Conservation (phyloP, 2,797 vertebrate genomes). For the Myoxocephalus aenaeus region DNA sequence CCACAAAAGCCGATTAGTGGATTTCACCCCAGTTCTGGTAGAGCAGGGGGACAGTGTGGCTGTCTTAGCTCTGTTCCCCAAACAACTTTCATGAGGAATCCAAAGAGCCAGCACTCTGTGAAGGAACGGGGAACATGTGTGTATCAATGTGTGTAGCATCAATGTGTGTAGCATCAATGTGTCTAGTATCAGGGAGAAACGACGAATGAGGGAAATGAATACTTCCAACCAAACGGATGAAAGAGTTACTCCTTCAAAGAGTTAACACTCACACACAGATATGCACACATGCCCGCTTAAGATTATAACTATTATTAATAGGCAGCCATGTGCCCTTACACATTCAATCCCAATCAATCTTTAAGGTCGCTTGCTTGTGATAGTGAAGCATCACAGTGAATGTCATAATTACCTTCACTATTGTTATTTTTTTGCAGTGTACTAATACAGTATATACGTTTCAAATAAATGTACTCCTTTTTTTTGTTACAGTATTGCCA, state of each 20-base stretch:
- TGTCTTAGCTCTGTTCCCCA: slow-evolving; percentile 72
- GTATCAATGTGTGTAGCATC: slow-evolving; percentile 43
- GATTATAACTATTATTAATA: neutral
- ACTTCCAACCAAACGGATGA: slow-evolving; percentile 44
- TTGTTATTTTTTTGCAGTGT: neutral
- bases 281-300: neutral
- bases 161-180: slow-evolving; percentile 29
- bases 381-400: neutral
- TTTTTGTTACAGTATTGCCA: neutral
- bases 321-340: neutral
- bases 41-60: slow-evolving; percentile 68
- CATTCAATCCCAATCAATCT: slow-evolving; percentile 3
- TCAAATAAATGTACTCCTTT: neutral
- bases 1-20: slow-evolving; percentile 84
- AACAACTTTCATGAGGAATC: slow-evolving; percentile 63
- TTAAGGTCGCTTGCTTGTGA: neutral
- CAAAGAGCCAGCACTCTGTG: slow-evolving; percentile 51
- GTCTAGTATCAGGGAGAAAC: slow-evolving; percentile 40
- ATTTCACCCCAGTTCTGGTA: slow-evolving; percentile 71
- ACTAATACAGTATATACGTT: neutral
- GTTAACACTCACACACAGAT: slow-evolving; percentile 27
- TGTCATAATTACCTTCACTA: neutral
- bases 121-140: slow-evolving; percentile 53
- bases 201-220: slow-evolving; percentile 36
- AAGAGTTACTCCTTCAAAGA: slow-evolving; percentile 38